phyloP scores from a whole-genome alignment of 2,888 invertebrate species.

The Mythimna pallens region DNA sequence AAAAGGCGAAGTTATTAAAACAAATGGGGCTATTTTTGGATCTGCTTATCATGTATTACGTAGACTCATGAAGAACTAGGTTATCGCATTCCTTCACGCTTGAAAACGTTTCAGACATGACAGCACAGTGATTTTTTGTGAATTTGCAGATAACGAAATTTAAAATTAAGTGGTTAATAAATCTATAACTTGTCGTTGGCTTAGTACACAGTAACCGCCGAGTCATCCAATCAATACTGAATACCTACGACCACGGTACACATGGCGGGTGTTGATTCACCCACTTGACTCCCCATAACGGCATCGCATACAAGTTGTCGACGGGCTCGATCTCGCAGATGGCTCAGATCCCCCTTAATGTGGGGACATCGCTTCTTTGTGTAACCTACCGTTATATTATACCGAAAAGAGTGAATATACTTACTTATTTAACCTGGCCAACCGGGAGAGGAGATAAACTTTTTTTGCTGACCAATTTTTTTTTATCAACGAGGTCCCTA shows the following conservation, averaged over 20 bases:
- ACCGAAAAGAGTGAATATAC: conserved; percentile 58
- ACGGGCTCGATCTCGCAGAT: conserved; percentile 68
- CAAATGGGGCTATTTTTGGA: conserved; percentile 37
- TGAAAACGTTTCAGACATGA: conserved; percentile 25
- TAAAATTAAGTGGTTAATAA: background rate
- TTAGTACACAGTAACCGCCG: conserved; percentile 9
- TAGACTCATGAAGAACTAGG: conserved; percentile 25
- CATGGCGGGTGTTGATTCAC: conserved; percentile 61
- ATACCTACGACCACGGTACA: conserved; percentile 50
- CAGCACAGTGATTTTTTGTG: conserved; percentile 20
- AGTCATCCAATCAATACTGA: conserved; percentile 48
- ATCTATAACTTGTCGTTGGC: background rate
- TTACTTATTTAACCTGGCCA: conserved; percentile 60
- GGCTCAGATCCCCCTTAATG: conserved; percentile 69
- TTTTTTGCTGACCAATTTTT: conserved; percentile 56
- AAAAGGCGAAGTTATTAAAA: conserved; percentile 34
- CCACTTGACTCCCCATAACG: conserved; percentile 68
- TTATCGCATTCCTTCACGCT: conserved; percentile 27
- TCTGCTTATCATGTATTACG: conserved; percentile 35
- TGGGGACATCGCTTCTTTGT: conserved; percentile 61
- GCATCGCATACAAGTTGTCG: conserved; percentile 64
- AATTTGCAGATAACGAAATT: background rate
- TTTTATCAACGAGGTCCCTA: conserved; percentile 32
- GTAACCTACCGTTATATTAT: conserved; percentile 52
- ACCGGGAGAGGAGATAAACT: conserved; percentile 42